Base-by-base conservation (phyloP, 37 sponge, comb jelly and placozoan species). In the Corticium candelabrum region DNA sequence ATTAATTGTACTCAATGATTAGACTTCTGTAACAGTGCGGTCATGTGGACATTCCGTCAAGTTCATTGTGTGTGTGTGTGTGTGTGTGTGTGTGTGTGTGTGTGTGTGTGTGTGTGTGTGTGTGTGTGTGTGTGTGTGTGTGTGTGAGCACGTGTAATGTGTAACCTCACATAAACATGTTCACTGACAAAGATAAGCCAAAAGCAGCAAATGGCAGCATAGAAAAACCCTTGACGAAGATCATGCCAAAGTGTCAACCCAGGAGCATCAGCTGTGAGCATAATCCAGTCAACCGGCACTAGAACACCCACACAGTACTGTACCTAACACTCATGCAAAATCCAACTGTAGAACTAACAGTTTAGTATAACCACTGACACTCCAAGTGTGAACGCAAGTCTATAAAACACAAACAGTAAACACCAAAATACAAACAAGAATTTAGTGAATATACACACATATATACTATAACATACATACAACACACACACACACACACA, bases 401-500 rank as follows among this genome's bases (percentile, higher is more conserved):
- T 50, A 21, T 27, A 21, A n/a, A n/a, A n/a, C n/a, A n/a, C n/a
- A n/a, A n/a, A n/a, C n/a, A n/a, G n/a, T n/a, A n/a, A n/a, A n/a
- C n/a, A n/a, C n/a, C n/a, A n/a, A n/a, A n/a, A n/a, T n/a, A n/a
- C n/a, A n/a, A n/a, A n/a, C n/a, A n/a, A n/a, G n/a, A n/a, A n/a
- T n/a, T n/a, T n/a, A n/a, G n/a, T n/a, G n/a, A n/a, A n/a, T n/a
- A n/a, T n/a, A n/a, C n/a, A 43, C 56, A 43, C 56, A 43, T 11
- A 43, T 11, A 43, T 11, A 43, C 56, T 21, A 5, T 5, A 5
- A 43, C 56, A 43, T 43, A 43, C 56, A 43, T 11, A 43, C 56
- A n/a, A n/a, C n/a, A 43, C 56, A 43, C 56, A 43, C 56, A 43
- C 56, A 43, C 56, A 43, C 56, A 43, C 56, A 43, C 56, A 43